These are phyloP conservation scores for Ypsolopha sequella DNA, from an alignment of 2,888 invertebrate species.

Conservation along the genomic window DNA sequence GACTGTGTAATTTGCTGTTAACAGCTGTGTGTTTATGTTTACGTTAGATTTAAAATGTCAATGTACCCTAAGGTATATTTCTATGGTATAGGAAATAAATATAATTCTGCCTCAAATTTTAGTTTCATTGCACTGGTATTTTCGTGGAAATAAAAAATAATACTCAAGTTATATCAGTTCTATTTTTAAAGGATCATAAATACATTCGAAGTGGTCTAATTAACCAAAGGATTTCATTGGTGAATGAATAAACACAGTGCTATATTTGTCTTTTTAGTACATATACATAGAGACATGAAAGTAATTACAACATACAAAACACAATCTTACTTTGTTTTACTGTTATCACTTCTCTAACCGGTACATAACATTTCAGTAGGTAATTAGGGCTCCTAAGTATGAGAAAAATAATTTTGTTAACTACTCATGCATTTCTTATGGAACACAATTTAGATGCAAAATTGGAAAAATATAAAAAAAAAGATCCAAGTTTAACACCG, in stretches of 20 bases:
- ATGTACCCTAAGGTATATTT: no score
- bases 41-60: no score
- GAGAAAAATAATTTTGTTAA: no score
- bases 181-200: constrained; percentile 51
- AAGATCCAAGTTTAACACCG: constrained; percentile 25
- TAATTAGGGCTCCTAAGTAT: background rate
- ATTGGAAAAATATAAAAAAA: background rate
- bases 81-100: no score
- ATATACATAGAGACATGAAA: constrained; percentile 35
- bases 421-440: background rate
- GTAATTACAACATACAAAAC: constrained; percentile 19
- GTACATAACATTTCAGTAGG: background rate
- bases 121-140: background rate
- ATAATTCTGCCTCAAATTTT: no score
- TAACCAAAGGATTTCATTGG: constrained; percentile 45
- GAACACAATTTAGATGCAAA: background rate
- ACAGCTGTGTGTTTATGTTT: no score
- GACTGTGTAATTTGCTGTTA: no score
- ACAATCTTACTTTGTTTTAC: background rate
- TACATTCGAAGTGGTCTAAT: constrained; percentile 46
- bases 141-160: background rate
- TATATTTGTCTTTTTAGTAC: constrained; percentile 42
- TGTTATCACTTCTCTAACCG: background rate
- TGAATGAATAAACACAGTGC: constrained; percentile 51
- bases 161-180: constrained; percentile 36